Conservation (phyloP, 2,888 invertebrate genomes). For the Ptycholaimellus sp. region DNA sequence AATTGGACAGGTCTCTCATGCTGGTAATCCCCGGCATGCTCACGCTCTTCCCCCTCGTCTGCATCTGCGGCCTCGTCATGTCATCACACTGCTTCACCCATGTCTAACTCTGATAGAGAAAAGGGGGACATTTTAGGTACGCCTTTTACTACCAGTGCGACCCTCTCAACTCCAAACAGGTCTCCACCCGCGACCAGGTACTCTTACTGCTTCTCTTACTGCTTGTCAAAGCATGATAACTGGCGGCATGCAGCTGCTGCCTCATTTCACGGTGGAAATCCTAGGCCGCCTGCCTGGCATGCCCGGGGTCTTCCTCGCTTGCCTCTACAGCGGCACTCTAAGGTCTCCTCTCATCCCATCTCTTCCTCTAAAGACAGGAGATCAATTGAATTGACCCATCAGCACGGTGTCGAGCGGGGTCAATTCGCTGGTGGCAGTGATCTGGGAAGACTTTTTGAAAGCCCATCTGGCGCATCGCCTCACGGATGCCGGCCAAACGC, state of each 20-base stretch:
- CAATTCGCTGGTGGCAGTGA: not conserved
- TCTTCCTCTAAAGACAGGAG: too few species aligned
- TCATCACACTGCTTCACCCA: too few species aligned
- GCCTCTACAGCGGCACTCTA: constrained; percentile 6
- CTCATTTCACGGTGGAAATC: constrained; percentile 3
- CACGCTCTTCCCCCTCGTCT: constrained; percentile 16
- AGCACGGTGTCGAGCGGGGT: not conserved
- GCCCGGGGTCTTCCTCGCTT: constrained; percentile 8
- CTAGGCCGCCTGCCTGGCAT: constrained; percentile 3
- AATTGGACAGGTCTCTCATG: not conserved
- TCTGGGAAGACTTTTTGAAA: not conserved
- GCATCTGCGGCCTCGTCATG: constrained; percentile 7
- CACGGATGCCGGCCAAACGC: not conserved
- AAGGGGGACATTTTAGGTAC: constrained; percentile 18
- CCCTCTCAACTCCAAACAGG: constrained; percentile 12
- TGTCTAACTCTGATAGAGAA: too few species aligned
- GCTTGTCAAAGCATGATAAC: not conserved
- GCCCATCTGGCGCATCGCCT: not conserved
- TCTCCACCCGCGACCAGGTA: constrained; percentile 10
- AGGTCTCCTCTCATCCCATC: too few species aligned
- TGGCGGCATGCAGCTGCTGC: not conserved
- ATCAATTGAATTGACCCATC: too few species aligned
- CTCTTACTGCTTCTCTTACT: not conserved
- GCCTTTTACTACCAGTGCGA: constrained; percentile 20
- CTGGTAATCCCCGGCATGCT: constrained; percentile 4